Evolutionary conservation across 2,888 invertebrate genomes (phyloP).

Genomic region (Temnothorax rugatulus): DNA sequence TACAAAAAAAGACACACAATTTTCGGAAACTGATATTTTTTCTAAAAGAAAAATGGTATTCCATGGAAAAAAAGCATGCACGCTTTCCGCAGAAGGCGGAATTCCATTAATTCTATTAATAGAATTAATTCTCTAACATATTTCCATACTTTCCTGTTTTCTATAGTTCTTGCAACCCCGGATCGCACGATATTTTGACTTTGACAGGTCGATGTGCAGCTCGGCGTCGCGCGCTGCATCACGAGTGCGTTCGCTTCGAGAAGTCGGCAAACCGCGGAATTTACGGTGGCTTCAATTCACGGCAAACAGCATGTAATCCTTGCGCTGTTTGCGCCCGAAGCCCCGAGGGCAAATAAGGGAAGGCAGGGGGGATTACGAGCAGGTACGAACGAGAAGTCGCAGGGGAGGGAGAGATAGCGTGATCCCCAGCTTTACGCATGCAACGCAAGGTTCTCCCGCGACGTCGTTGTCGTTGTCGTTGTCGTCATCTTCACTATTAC

Average conservation of each 20-base stretch:
- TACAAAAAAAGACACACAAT: neutral
- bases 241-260: slow-evolving; percentile 46
- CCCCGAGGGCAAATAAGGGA: slow-evolving; percentile 66
- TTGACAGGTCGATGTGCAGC: slow-evolving; percentile 7
- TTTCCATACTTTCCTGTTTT: neutral
- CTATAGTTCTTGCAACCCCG: neutral
- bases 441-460: slow-evolving; percentile 26
- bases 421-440: slow-evolving; percentile 46
- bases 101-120: neutral
- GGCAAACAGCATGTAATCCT: slow-evolving; percentile 66
- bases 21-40: neutral
- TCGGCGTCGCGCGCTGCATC: slow-evolving; percentile 44
- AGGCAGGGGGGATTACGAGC: slow-evolving; percentile 64
- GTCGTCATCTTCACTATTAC: slow-evolving; percentile 23
- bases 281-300: slow-evolving; percentile 73
- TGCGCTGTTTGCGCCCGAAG: slow-evolving; percentile 67
- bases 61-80: neutral
- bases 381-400: slow-evolving; percentile 45
- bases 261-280: slow-evolving; percentile 62
- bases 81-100: neutral
- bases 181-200: neutral
- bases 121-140: neutral
- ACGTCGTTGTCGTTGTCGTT: neutral
- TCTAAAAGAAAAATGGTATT: slow-evolving; percentile 4
- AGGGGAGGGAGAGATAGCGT: neutral